Conservation (phyloP, 2,113 vertebrate species). For the Hystrix cristata region DNA sequence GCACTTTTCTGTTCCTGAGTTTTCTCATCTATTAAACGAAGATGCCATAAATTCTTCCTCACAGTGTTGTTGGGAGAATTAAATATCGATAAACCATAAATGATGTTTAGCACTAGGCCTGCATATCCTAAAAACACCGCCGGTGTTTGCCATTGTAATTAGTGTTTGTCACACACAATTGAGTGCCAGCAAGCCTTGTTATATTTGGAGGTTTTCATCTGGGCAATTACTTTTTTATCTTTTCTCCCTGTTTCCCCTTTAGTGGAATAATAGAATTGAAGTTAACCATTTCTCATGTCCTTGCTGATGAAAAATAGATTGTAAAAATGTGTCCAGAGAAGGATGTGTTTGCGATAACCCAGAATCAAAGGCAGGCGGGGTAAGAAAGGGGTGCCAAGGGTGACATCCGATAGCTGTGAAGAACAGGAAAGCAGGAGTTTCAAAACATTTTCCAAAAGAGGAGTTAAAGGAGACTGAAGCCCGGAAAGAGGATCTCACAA, state of each 20-base stretch:
- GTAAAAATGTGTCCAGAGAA: background rate
- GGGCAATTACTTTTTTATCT: background rate
- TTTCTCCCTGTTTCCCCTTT: constrained; percentile 19
- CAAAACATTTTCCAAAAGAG: background rate
- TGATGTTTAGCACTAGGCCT: background rate
- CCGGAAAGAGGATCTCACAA: background rate
- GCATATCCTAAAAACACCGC: background rate
- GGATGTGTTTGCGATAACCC: background rate
- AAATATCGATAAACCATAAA: constrained; percentile 25
- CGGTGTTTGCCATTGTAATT: constrained; percentile 10
- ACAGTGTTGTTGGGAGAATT: background rate
- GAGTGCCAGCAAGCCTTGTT: background rate
- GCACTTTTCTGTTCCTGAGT: background rate
- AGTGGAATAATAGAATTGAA: background rate
- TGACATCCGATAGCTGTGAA: background rate
- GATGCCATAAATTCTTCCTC: background rate
- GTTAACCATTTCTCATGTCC: background rate
- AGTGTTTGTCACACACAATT: background rate
- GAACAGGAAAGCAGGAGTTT: background rate
- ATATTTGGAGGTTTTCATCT: background rate
- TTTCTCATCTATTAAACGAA: constrained; percentile 52
- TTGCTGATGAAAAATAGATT: background rate
- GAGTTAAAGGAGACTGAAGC: background rate
- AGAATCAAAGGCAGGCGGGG: background rate
- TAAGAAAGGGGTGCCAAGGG: background rate